phyloP scores from a whole-genome alignment of 30 jellyfish, hydroid and myxozoan genomes.

The Morbakka virulenta region DNA sequence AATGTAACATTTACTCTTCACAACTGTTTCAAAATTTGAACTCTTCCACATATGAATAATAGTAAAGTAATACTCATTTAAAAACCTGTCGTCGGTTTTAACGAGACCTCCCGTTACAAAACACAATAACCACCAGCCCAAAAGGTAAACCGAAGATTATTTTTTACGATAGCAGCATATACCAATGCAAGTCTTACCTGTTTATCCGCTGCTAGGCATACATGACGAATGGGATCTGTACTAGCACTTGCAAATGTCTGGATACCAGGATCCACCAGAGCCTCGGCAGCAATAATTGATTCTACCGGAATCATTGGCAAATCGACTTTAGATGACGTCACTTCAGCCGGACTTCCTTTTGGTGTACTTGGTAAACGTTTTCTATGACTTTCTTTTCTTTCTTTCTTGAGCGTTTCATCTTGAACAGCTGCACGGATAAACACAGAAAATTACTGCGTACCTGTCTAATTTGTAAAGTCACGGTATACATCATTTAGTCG shows the following conservation, averaged over 20 bases:
- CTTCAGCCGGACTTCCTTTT: conserved; percentile 74
- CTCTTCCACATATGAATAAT: too few relatives aligned
- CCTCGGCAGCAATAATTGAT: conserved; percentile 70
- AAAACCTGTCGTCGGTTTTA: too few relatives aligned
- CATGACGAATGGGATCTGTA: conserved; percentile 78
- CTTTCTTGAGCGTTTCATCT: conserved; percentile 69
- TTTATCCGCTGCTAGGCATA: conserved; percentile 89
- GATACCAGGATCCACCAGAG: conserved; percentile 80
- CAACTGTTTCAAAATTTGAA: too few relatives aligned
- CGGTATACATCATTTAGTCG: too few relatives aligned
- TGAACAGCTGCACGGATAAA: conserved; percentile 50
- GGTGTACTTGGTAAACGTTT: conserved; percentile 33
- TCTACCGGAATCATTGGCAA: conserved; percentile 68
- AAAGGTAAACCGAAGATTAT: too few relatives aligned
- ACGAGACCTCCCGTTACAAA: too few relatives aligned
- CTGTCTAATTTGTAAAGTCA: too few relatives aligned
- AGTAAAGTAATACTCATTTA: too few relatives aligned
- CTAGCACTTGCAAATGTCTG: conserved; percentile 58
- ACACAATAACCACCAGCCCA: too few relatives aligned
- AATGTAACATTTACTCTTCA: too few relatives aligned
- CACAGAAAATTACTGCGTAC: too few relatives aligned
- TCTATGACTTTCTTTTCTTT: conserved; percentile 44
- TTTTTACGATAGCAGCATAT: too few relatives aligned
- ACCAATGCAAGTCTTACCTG: conserved; percentile 77
- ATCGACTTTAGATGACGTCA: conserved; percentile 60